Conservation (phyloP, 2,797 vertebrate species). For the Rhinogobio ventralis region DNA sequence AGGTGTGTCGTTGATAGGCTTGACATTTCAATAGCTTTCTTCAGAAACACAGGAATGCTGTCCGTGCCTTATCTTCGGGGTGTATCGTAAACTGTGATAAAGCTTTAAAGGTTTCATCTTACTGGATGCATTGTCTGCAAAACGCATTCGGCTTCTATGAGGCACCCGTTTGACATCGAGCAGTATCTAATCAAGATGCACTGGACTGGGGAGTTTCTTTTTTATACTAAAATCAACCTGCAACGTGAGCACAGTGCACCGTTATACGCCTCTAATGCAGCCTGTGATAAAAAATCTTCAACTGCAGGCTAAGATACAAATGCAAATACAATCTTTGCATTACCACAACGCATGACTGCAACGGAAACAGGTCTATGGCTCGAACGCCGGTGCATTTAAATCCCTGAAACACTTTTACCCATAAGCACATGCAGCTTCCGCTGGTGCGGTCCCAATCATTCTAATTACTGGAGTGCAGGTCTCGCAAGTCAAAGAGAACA, state of each 20-base stretch:
- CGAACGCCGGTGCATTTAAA: background rate
- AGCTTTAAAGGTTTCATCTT: slow-evolving; percentile 13
- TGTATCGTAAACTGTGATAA: slow-evolving; percentile 18
- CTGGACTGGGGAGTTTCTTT: background rate
- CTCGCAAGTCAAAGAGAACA: slow-evolving; percentile 76
- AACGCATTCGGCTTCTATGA: background rate
- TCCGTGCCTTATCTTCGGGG: slow-evolving; percentile 29
- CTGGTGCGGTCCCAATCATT: slow-evolving; percentile 60
- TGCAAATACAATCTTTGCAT: slow-evolving; percentile 31
- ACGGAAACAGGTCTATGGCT: background rate
- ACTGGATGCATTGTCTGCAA: slow-evolving; percentile 15
- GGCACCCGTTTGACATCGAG: background rate
- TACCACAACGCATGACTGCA: background rate
- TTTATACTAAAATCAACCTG: background rate
- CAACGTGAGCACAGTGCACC: background rate
- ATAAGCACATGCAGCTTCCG: slow-evolving; percentile 59
- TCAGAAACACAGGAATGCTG: slow-evolving; percentile 17
- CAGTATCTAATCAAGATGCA: background rate
- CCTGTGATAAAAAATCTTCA: background rate
- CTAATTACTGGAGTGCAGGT: slow-evolving; percentile 70
- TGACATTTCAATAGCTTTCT: slow-evolving; percentile 31
- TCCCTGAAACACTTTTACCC: slow-evolving; percentile 55
- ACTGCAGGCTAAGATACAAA: slow-evolving; percentile 6
- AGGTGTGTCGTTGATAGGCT: slow-evolving; percentile 18
- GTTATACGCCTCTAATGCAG: background rate